phyloP scores from a whole-genome alignment of 2,888 invertebrate species.

The Acanthopleura granulata region DNA sequence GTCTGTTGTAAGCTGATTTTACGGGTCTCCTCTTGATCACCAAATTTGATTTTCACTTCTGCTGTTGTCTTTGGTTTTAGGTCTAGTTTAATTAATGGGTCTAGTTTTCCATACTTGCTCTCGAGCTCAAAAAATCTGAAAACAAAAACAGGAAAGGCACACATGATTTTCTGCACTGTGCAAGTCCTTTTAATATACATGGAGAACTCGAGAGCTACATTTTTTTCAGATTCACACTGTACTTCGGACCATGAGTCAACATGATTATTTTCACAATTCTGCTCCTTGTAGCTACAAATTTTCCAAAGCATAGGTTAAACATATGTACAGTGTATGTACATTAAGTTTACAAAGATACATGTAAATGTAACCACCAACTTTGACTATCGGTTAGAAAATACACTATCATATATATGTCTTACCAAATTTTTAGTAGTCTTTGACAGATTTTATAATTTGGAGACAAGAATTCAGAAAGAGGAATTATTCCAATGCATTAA shows the following conservation, averaged over 20 bases:
- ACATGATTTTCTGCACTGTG: too few relatives aligned
- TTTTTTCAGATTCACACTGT: too few relatives aligned
- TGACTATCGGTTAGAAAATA: not conserved
- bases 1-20: conserved; percentile 79
- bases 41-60: conserved; percentile 81
- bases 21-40: conserved; percentile 71
- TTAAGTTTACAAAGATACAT: not conserved
- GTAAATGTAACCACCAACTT: not conserved
- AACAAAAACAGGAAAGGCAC: conserved; percentile 30
- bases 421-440: too few relatives aligned
- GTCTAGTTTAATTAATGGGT: conserved; percentile 90
- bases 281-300: too few relatives aligned
- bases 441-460: not conserved
- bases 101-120: conserved; percentile 87
- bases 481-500: too few relatives aligned
- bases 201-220: too few relatives aligned
- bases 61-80: conserved; percentile 73
- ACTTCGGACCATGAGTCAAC: too few relatives aligned
- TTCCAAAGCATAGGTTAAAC: too few relatives aligned
- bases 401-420: not conserved
- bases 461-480: not conserved
- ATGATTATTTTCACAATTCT: too few relatives aligned
- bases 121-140: conserved; percentile 85
- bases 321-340: too few relatives aligned
- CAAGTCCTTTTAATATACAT: too few relatives aligned